Base-by-base conservation (phyloP, 2,797 vertebrate genomes). In the Hydrophis major region DNA sequence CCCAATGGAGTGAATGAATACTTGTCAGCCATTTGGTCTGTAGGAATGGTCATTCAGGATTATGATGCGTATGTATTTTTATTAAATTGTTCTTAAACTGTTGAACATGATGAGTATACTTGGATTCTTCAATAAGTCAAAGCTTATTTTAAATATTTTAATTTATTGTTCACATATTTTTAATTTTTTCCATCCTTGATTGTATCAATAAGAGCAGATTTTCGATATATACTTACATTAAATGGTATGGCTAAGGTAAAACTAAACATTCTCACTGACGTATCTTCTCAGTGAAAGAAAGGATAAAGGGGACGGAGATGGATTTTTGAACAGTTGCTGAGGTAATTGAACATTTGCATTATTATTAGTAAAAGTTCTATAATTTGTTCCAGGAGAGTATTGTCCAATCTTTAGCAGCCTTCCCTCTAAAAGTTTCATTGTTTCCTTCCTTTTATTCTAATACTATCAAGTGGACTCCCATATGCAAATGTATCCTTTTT, bases 1-100 rank as follows among this genome's bases (percentile, higher is more conserved):
- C 99, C 99, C 63, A 98, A 98, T 93, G 99, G 99, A 6, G 98
- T 99, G 37, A 99, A 99, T 59, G 99, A 99, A 92, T 99, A 99
- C 96, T 97, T 99, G 90, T 97, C 98, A 88, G 99, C 99, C 12
- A 99, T 99, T 95, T 99, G 99, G 99, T 99, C 99, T 25, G 99
- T 99, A 22, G 99, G 99, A 27, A 97, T 98, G 91, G 99, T 99
- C 93, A 96, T 99, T 97, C 99, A 99, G 96, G 99, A 99, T 97
- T 99, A 99, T 86, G 99, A 99, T 96, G 97, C 98, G 99, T 99
- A 97, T 97, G 98, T 97, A 94, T 88, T 93, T 74, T n/a, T 18
- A 14, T 13, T 90, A 55, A 20, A 37, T 89, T 88, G 7, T 90
- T 92, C 74, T 93, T 92, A 16, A 90, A 4, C 7, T 55, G 37